These are phyloP conservation scores for Acipenser transmontanus DNA, from an alignment of 2,797 vertebrate genomes.

Conservation along the genomic window DNA sequence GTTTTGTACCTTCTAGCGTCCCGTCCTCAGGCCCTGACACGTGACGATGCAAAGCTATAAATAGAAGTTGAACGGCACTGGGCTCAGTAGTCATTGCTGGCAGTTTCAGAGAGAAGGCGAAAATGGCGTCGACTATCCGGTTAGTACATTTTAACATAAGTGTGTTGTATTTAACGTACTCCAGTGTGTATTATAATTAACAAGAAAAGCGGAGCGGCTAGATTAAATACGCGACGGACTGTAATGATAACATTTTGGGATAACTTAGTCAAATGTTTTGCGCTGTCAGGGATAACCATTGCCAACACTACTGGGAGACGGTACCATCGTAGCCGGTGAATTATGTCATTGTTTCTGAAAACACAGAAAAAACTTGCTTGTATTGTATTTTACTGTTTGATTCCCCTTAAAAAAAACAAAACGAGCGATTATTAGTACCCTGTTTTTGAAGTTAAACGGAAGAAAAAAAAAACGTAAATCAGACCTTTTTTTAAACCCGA, in stretches of 20 bases:
- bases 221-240: neutral
- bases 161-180: neutral
- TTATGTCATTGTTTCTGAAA: too few species aligned
- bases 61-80: slow-evolving; percentile 26
- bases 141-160: slow-evolving; percentile 34
- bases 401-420: too few species aligned
- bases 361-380: too few species aligned
- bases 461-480: too few species aligned
- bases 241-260: too few species aligned
- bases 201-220: neutral
- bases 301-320: neutral
- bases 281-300: neutral
- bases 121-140: slow-evolving; percentile 69
- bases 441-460: too few species aligned
- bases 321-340: too few species aligned
- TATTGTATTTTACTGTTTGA: too few species aligned
- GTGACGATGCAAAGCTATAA: slow-evolving; percentile 50
- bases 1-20: slow-evolving; percentile 23
- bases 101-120: slow-evolving; percentile 14
- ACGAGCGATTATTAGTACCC: too few species aligned
- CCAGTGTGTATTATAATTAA: neutral
- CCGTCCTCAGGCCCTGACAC: slow-evolving; percentile 31
- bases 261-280: neutral
- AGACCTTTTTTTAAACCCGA: too few species aligned
- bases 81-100: slow-evolving; percentile 24